A percentile compares a stretch with the other conserved stretches of the same genome.
These are phyloP conservation scores for Caenorhabditis becei DNA, from an alignment of 2,888 invertebrate species.

Conservation along the genomic window DNA sequence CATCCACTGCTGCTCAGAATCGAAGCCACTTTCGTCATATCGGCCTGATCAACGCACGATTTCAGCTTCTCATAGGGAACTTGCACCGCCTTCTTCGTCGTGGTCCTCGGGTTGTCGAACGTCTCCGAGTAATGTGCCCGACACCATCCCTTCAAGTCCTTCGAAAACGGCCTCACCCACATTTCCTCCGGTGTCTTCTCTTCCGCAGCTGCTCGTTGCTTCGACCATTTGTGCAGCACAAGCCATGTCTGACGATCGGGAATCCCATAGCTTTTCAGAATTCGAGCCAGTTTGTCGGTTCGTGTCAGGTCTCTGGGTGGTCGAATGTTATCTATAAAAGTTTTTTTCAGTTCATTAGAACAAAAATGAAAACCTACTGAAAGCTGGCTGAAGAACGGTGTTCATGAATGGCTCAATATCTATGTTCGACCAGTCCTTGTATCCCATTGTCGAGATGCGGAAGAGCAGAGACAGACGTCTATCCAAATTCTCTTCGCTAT, in stretches of 20 bases:
- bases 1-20: constrained; percentile 65
- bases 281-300: constrained; percentile 48
- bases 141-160: constrained; percentile 64
- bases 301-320: constrained; percentile 34
- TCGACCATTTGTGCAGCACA: constrained; percentile 60
- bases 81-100: constrained; percentile 5
- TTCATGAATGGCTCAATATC: constrained; percentile 50
- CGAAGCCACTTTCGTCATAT: constrained; percentile 65
- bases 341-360: too few relatives aligned
- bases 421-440: constrained; percentile 63
- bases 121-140: constrained; percentile 56
- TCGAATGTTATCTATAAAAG: constrained; percentile 45
- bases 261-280: constrained; percentile 67
- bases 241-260: constrained; percentile 61
- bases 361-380: constrained; percentile 52
- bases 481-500: constrained; percentile 52
- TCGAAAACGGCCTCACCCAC: constrained; percentile 36
- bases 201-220: constrained; percentile 47
- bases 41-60: constrained; percentile 60
- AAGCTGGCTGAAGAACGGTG: constrained; percentile 65
- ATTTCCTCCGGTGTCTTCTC: constrained; percentile 19
- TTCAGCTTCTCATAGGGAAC: constrained; percentile 61
- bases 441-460: constrained; percentile 65
- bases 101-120: constrained; percentile 46
- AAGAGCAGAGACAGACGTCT: constrained; percentile 66